Conservation (phyloP, 2,888 invertebrate species). For the Apotomis betuletana region DNA sequence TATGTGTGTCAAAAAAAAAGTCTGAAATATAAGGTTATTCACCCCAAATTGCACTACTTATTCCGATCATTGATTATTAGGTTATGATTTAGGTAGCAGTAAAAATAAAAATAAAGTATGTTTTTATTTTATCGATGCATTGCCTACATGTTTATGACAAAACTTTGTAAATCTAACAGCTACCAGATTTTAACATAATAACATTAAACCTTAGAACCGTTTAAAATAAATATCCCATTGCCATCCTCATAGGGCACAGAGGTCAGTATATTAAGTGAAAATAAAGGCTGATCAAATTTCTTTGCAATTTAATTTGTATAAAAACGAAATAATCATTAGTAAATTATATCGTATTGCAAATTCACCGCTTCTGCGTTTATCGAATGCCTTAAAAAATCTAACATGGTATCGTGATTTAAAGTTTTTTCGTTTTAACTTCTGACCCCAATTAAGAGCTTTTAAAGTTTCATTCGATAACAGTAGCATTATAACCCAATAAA, state of each 20-base stretch:
- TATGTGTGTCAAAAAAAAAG: no score
- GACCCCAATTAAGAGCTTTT: slow-evolving; percentile 56
- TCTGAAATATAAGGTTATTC: no score
- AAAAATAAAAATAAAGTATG: no score
- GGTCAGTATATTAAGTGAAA: background rate
- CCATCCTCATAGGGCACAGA: background rate
- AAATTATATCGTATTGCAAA: slow-evolving; percentile 6
- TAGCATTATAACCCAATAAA: slow-evolving; percentile 62
- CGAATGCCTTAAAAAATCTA: background rate
- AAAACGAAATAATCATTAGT: slow-evolving; percentile 14
- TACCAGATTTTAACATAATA: background rate
- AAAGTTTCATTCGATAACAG: slow-evolving; percentile 57
- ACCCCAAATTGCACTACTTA: no score
- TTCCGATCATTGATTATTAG: no score
- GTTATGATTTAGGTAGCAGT: no score
- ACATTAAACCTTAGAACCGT: background rate
- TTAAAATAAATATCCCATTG: slow-evolving; percentile 3
- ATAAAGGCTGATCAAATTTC: background rate
- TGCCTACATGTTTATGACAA: background rate
- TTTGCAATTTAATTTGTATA: slow-evolving; percentile 9
- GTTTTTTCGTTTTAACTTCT: slow-evolving; percentile 35
- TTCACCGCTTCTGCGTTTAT: slow-evolving; percentile 12
- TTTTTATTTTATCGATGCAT: background rate
- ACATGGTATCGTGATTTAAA: slow-evolving; percentile 15
- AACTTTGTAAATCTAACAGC: slow-evolving; percentile 6